Evolutionary conservation across 2,113 vertebrate species (phyloP).

Genomic region (Sapayoa aenigma): DNA sequence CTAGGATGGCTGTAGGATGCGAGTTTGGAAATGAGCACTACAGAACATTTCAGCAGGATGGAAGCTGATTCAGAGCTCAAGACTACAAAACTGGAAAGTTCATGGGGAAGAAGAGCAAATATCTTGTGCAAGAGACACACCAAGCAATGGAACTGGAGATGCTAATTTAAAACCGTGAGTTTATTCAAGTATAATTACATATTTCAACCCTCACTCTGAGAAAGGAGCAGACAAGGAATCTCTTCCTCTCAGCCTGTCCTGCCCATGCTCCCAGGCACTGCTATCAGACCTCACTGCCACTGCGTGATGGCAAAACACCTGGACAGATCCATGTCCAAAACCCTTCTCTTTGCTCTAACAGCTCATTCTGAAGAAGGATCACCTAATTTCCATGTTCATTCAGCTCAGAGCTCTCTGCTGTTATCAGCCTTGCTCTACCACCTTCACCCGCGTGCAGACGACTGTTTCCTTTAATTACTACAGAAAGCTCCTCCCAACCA

Average conservation of each 20-base stretch:
- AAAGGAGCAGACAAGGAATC: neutral
- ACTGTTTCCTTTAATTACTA: slow-evolving; percentile 53
- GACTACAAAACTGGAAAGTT: neutral
- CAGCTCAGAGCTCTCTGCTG: slow-evolving; percentile 25
- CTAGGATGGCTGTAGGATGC: neutral
- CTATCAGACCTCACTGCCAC: neutral
- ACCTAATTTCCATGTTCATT: slow-evolving; percentile 18
- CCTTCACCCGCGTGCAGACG: neutral
- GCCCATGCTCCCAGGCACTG: neutral
- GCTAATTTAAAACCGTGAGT: neutral
- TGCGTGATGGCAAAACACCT: neutral
- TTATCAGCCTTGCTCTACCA: slow-evolving; percentile 31
- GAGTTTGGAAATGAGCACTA: neutral
- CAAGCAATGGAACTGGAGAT: neutral
- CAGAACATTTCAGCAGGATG: neutral
- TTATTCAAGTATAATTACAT: neutral
- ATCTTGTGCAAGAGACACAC: neutral
- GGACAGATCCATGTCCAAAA: neutral
- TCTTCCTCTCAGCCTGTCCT: neutral
- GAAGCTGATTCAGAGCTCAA: neutral
- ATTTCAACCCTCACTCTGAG: neutral
- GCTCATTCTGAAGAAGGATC: slow-evolving; percentile 24
- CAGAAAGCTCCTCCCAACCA: slow-evolving; percentile 44
- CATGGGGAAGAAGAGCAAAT: neutral
- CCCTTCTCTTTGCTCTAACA: neutral